Conservation (phyloP, 1,140 invertebrate genomes). For the Diploscapter pachys region DNA sequence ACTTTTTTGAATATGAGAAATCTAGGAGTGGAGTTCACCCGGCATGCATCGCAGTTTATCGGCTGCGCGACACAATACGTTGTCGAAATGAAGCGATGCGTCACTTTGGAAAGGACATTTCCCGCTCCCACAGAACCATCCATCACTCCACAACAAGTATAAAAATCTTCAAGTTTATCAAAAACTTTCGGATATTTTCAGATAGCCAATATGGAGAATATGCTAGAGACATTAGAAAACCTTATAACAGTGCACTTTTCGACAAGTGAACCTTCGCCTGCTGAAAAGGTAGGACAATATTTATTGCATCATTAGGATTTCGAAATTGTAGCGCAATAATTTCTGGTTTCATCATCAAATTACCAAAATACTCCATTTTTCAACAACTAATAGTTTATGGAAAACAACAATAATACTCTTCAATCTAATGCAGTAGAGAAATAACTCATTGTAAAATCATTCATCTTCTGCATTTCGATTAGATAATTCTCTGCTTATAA, state of each 20-base stretch:
- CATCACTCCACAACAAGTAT: conserved; percentile 25
- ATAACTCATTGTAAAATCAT: too few relatives aligned
- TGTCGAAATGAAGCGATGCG: conserved; percentile 54
- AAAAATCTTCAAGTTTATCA: conserved; percentile 13
- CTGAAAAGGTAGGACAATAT: conserved; percentile 44
- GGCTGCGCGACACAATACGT: conserved; percentile 54
- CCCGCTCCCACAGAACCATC: conserved; percentile 38
- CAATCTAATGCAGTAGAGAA: too few relatives aligned
- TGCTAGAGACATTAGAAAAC: conserved; percentile 56
- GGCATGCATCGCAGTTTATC: conserved; percentile 51
- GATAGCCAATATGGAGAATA: conserved; percentile 46
- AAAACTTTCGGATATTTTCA: conserved; percentile 20
- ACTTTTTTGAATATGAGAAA: conserved; percentile 18
- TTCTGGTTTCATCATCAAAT: too few relatives aligned
- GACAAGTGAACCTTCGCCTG: conserved; percentile 50
- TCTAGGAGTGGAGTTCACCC: conserved; percentile 49
- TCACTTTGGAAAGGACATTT: conserved; percentile 51
- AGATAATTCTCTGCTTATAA: not conserved
- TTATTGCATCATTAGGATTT: not conserved
- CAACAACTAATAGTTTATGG: too few relatives aligned
- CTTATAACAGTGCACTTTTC: conserved; percentile 58
- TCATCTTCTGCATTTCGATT: not conserved
- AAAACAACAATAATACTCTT: too few relatives aligned
- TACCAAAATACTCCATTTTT: too few relatives aligned
- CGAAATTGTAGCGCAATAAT: not conserved